A percentile compares a stretch with the other conserved stretches of the same genome.
phyloP scores from a whole-genome alignment of 2,888 invertebrate species.

The Panorpa germanica region DNA sequence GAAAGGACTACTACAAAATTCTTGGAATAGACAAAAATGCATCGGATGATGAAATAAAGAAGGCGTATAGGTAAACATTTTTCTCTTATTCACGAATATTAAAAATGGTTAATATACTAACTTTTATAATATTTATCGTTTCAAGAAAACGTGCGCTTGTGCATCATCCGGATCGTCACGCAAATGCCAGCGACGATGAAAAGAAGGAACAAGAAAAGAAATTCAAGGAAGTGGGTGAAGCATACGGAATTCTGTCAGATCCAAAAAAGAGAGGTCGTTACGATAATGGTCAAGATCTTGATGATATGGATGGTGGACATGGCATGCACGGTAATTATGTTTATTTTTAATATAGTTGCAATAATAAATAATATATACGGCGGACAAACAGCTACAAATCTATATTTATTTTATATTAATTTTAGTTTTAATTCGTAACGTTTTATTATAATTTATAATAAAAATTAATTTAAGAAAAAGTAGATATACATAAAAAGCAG shows the following conservation, averaged over 20 bases:
- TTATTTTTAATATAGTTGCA: conserved; percentile 2
- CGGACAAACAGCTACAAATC: neutral
- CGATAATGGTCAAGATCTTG: conserved; percentile 80
- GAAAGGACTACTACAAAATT: conserved; percentile 94
- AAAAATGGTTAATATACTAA: neutral
- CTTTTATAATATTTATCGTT: neutral
- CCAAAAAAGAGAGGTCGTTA: conserved; percentile 76
- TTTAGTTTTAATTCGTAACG: conserved; percentile 9
- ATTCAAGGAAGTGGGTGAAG: conserved; percentile 94
- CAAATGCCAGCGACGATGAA: conserved; percentile 64
- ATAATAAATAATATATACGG: conserved; percentile 1
- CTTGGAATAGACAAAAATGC: conserved; percentile 70
- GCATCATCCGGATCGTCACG: conserved; percentile 89
- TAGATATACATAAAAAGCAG: neutral
- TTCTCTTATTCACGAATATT: neutral
- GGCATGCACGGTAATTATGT: conserved; percentile 26
- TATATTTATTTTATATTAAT: conserved; percentile 6
- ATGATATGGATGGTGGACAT: conserved; percentile 54
- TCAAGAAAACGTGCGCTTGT: conserved; percentile 63
- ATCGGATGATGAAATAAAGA: conserved; percentile 82
- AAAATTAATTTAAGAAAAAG: conserved; percentile 1
- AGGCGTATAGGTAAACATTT: conserved; percentile 51
- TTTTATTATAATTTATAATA: conserved; percentile 3
- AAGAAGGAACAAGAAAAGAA: conserved; percentile 83
- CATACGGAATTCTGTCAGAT: conserved; percentile 81